Percentiles rank a stretch among this genome's conserved stretches.
Evolutionary conservation across 2,888 invertebrate genomes (phyloP).

Genomic region (Abrostola triplasia): DNA sequence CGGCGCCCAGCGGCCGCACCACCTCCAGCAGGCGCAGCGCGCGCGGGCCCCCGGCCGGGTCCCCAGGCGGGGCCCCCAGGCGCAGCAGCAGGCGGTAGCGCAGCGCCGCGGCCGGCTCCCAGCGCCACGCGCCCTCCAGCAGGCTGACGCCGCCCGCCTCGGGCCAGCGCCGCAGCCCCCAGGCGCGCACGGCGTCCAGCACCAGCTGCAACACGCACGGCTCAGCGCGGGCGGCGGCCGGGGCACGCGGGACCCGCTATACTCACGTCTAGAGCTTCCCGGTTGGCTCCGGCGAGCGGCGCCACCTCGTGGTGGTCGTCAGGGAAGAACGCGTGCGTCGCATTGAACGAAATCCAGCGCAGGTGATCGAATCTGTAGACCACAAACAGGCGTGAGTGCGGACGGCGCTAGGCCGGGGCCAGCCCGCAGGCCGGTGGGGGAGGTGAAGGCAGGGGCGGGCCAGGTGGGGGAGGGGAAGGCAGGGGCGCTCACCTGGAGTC

Average conservation of each 20-base stretch:
- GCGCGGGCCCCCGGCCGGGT: slow-evolving; percentile 2
- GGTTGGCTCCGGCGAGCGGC: slow-evolving; percentile 90
- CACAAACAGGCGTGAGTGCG: slow-evolving; percentile 62
- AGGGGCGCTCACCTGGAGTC: slow-evolving; percentile 90
- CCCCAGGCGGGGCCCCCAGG: neutral
- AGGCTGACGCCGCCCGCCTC: slow-evolving; percentile 50
- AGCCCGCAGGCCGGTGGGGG: slow-evolving; percentile 89
- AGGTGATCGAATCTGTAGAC: slow-evolving; percentile 92
- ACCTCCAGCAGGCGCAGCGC: slow-evolving; percentile 90
- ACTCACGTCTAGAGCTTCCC: slow-evolving; percentile 90
- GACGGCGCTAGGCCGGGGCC: slow-evolving; percentile 69
- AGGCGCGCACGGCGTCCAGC: slow-evolving; percentile 61
- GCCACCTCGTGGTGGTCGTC: slow-evolving; percentile 93
- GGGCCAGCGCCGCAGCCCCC: slow-evolving; percentile 64
- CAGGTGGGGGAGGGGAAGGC: slow-evolving; percentile 85
- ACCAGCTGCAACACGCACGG: slow-evolving; percentile 61
- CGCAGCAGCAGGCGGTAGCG: slow-evolving; percentile 41
- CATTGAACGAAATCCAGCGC: slow-evolving; percentile 96
- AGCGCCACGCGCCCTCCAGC: slow-evolving; percentile 76
- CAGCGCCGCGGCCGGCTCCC: slow-evolving; percentile 68
- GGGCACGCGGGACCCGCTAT: slow-evolving; percentile 63
- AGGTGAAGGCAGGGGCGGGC: slow-evolving; percentile 89
- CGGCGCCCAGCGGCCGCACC: slow-evolving; percentile 94
- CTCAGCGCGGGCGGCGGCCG: slow-evolving; percentile 53
- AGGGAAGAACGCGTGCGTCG: slow-evolving; percentile 93